These are phyloP conservation scores for Temnothorax curvispinosus DNA, from an alignment of 1,140 invertebrate species.

Conservation along the genomic window DNA sequence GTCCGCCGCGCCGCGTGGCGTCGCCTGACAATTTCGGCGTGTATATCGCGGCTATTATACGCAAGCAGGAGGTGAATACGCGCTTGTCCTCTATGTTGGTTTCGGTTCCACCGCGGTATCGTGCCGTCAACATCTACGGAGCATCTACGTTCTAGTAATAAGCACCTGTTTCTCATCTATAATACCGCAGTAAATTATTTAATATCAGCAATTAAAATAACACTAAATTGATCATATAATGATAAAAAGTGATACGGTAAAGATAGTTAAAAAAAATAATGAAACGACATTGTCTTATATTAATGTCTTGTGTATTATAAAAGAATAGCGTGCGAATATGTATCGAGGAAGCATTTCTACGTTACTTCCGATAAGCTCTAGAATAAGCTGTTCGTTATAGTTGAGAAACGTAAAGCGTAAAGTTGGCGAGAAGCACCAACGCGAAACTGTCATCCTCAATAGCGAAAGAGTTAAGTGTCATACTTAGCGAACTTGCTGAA, in stretches of 20 bases:
- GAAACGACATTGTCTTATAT: not conserved
- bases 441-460: constrained; percentile 32
- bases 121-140: constrained; percentile 16
- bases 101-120: constrained; percentile 17
- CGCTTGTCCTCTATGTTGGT: not conserved
- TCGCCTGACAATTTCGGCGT: constrained; percentile 66
- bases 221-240: not conserved
- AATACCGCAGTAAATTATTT: not conserved
- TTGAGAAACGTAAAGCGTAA: not conserved
- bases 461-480: constrained; percentile 53
- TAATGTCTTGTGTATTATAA: not conserved
- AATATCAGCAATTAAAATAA: not conserved
- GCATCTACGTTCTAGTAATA: not conserved
- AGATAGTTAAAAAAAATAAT: not conserved
- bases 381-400: constrained; percentile 26
- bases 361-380: constrained; percentile 1
- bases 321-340: not conserved
- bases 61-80: constrained; percentile 10
- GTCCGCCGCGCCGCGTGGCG: constrained; percentile 19
- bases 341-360: not conserved
- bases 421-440: constrained; percentile 20
- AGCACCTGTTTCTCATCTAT: not conserved
- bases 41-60: constrained; percentile 60
- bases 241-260: not conserved
- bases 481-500: constrained; percentile 43